Conservation (phyloP, 2,797 vertebrate species). For the Tiaroga cobitis region DNA sequence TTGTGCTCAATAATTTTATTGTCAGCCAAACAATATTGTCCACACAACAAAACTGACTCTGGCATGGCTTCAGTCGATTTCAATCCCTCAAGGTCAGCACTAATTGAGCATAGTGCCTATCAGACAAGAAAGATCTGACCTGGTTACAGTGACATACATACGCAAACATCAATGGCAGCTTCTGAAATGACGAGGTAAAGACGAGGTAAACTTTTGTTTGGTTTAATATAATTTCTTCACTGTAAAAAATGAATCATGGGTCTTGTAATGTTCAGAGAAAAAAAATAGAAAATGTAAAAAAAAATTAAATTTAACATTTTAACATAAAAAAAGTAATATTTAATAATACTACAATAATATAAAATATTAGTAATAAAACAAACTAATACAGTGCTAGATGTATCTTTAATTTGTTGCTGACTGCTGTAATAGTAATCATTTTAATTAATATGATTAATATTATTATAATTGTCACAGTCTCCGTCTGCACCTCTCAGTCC, state of each 20-base stretch:
- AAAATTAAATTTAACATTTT: too few species aligned
- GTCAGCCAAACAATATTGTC: constrained; percentile 13
- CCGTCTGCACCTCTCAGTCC: too few species aligned
- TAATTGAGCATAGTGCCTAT: constrained; percentile 38
- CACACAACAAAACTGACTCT: constrained; percentile 7
- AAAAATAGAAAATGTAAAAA: too few species aligned
- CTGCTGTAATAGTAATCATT: not conserved
- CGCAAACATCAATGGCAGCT: not conserved
- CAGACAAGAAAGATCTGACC: constrained; percentile 30
- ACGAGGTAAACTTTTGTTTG: too few species aligned
- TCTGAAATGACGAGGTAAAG: not conserved
- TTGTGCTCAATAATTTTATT: constrained; percentile 1
- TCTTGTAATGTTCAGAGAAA: too few species aligned
- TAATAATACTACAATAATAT: not conserved
- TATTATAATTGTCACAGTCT: too few species aligned
- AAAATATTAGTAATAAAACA: not conserved
- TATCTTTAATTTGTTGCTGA: not conserved
- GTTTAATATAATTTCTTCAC: not conserved
- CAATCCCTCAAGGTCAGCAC: not conserved
- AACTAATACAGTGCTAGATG: not conserved
- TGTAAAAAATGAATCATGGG: too few species aligned
- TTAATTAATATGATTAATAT: too few species aligned
- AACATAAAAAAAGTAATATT: not conserved
- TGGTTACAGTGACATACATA: constrained; percentile 27
- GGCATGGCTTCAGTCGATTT: constrained; percentile 30